Evolutionary conservation across 2,888 invertebrate species (phyloP), one percentile per base, ranked within the genome.

Genomic region (Leptinotarsa tumamoca): DNA sequence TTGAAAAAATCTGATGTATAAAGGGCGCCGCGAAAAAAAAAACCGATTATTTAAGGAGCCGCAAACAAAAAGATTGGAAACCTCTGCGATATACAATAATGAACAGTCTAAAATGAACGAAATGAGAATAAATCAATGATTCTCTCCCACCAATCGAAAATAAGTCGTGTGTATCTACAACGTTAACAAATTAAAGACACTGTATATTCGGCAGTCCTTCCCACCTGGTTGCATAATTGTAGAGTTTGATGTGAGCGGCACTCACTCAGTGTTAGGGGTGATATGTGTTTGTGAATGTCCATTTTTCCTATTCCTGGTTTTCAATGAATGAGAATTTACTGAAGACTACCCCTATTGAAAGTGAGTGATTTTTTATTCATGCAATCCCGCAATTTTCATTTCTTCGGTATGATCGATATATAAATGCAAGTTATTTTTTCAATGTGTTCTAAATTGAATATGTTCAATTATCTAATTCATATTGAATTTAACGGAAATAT

Each of bases 261-360:
- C 23, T 58, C 58, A 21, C 4, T 58, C 58, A 58, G 58, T 58
- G 23, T 23, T 21, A 10, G 58, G 58, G 58, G 58, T 58, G 58
- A 58, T 54, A 18, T 58, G 58, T 58, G 58, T 58, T 58, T 58
- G 58, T 58, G 58, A 58, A 58, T 58, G 14, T 58, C 23, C 23
- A 58, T 58, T 21, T 14, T 23, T 23, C 58, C 13, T 15, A 15
- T 54, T 21, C 15, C 23, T 23, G 23, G 23, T 15, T 23, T 58
- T 58, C 14, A 23, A 23, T 58, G 15, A 58, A 58, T 58, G 4
- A 58, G 58, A 23, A 15, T 13, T 18, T 58, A 15, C 23, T 58
- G 21, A 23, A 23, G 21, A 21, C 15, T 21, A 43, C 10, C 43
- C 58, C 23, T 58, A 21, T 14, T 58, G 15, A 58, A 21, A 18